Percentiles rank a stretch among this genome's conserved stretches.
Conservation (phyloP, 1,140 invertebrate species). For the Potamilus streckersoni region DNA sequence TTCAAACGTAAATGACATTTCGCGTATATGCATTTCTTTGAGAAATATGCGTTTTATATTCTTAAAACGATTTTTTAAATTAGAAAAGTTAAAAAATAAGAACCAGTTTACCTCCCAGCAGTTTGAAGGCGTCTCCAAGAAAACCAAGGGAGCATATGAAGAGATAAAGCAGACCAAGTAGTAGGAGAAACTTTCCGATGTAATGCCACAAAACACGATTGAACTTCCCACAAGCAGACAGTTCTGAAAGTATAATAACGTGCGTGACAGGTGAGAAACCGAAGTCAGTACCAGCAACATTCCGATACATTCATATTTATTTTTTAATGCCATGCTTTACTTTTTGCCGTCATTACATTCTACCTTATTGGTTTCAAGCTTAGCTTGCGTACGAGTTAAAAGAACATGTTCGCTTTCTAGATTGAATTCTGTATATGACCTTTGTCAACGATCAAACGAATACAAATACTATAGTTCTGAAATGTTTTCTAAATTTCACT, state of each 20-base stretch:
- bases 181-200: constrained; percentile 50
- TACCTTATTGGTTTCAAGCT: not conserved
- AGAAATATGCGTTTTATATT: no score
- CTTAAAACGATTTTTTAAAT: no score
- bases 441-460: no score
- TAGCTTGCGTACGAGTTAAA: not conserved
- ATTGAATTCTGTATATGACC: no score
- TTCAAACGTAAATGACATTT: not conserved
- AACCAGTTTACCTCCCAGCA: constrained; percentile 70
- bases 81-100: not conserved
- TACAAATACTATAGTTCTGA: no score
- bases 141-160: constrained; percentile 74
- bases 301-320: not conserved
- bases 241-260: constrained; percentile 6
- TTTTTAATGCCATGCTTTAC: not conserved
- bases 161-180: constrained; percentile 70
- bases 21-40: no score
- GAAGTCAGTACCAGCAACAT: not conserved
- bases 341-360: not conserved
- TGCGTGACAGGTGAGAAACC: not conserved
- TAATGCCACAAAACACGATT: constrained; percentile 11
- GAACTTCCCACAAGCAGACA: constrained; percentile 5
- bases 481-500: no score
- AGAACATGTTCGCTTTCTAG: no score
- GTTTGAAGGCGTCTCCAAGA: constrained; percentile 71